Conservation (phyloP, 2,888 invertebrate species). For the Busseola fusca region DNA sequence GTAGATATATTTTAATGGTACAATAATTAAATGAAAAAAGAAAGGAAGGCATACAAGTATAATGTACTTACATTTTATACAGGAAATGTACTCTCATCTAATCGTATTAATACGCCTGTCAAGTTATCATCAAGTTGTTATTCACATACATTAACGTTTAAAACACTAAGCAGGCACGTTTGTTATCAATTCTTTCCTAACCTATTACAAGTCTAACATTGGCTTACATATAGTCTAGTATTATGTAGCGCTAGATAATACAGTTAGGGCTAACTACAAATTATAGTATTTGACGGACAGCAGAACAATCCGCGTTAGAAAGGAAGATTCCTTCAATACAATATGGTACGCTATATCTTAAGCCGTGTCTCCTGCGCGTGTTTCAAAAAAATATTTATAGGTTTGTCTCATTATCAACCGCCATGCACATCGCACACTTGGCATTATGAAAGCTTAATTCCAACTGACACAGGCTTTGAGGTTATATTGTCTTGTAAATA, state of each 20-base stretch:
- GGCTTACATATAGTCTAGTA: neutral
- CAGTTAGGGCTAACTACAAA: neutral
- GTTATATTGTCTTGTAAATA: too few relatives aligned
- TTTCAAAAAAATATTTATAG: too few relatives aligned
- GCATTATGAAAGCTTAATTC: too few relatives aligned
- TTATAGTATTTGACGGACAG: neutral
- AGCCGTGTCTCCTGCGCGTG: too few relatives aligned
- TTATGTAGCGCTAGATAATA: slow-evolving; percentile 4
- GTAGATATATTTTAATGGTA: slow-evolving; percentile 13
- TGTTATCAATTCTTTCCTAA: neutral
- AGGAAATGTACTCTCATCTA: neutral
- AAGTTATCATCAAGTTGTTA: neutral
- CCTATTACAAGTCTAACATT: slow-evolving; percentile 2
- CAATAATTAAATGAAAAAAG: slow-evolving; percentile 3
- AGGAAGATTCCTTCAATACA: neutral
- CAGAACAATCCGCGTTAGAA: neutral
- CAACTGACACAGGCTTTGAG: too few relatives aligned
- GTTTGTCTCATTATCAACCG: too few relatives aligned
- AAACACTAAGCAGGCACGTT: slow-evolving; percentile 4
- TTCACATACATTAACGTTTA: neutral
- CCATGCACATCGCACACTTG: too few relatives aligned
- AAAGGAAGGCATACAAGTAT: neutral
- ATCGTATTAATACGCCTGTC: slow-evolving; percentile 3
- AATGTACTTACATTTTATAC: neutral
- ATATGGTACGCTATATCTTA: neutral